A percentile compares a stretch with the other conserved stretches of the same genome.
Evolutionary conservation across 2,888 invertebrate species (phyloP).

Genomic region (Rutpela maculata): DNA sequence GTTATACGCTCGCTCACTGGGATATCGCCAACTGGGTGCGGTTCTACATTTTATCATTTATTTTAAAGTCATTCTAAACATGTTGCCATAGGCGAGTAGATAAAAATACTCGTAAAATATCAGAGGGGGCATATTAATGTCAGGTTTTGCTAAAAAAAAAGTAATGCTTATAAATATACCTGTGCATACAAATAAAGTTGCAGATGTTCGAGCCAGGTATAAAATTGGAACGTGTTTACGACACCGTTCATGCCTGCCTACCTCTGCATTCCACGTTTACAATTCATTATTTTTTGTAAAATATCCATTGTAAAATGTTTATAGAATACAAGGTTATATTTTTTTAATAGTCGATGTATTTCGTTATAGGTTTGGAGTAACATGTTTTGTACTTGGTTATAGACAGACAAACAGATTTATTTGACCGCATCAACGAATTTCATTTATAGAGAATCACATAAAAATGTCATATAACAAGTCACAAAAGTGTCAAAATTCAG

Average conservation of each 20-base stretch:
- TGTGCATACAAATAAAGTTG: neutral
- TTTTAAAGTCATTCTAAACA: conserved; percentile 25
- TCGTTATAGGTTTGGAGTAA: no score
- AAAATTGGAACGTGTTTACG: neutral
- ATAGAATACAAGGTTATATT: no score
- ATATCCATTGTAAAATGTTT: neutral
- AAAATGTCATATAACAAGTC: no score
- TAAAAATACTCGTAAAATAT: conserved; percentile 7
- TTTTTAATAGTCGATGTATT: no score
- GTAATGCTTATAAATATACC: neutral
- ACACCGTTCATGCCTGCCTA: neutral
- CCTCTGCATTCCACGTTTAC: neutral
- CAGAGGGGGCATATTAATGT: neutral
- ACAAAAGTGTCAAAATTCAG: no score
- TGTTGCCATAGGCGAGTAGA: conserved; percentile 12
- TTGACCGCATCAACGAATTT: no score
- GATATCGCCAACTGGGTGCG: conserved; percentile 35
- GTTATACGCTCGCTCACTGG: conserved; percentile 24
- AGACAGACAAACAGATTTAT: no score
- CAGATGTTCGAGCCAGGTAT: neutral
- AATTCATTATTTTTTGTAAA: neutral
- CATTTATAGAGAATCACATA: no score
- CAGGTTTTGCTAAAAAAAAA: neutral
- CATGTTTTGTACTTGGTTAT: no score
- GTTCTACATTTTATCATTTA: conserved; percentile 25